Evolutionary conservation across 2,888 invertebrate species (phyloP).

Genomic region (Tipula helvola): DNA sequence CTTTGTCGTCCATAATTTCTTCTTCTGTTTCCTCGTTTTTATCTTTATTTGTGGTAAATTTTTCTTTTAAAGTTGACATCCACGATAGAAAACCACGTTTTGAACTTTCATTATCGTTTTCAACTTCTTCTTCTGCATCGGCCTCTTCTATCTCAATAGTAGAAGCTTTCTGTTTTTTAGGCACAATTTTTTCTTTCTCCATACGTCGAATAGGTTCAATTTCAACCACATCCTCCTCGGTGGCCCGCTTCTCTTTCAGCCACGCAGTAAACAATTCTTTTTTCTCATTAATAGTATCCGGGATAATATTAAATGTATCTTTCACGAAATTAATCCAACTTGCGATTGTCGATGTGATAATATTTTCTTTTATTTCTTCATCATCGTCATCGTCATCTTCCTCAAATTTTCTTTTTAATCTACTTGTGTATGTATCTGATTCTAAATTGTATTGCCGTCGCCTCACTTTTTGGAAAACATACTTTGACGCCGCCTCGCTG

Average conservation of each 20-base stretch:
- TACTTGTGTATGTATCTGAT: slow-evolving; percentile 18
- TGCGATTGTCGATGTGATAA: slow-evolving; percentile 19
- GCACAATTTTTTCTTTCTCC: neutral
- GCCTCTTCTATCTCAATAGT: neutral
- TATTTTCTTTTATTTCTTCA: slow-evolving; percentile 19
- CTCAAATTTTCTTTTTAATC: slow-evolving; percentile 22
- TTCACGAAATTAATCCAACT: slow-evolving; percentile 16
- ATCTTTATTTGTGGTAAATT: neutral
- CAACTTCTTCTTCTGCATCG: neutral
- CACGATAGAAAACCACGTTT: neutral
- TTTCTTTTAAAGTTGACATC: neutral
- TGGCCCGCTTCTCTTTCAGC: slow-evolving; percentile 20
- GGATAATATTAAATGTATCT: slow-evolving; percentile 14
- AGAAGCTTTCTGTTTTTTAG: neutral
- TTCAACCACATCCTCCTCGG: slow-evolving; percentile 17
- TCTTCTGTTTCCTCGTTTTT: neutral
- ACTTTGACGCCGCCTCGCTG: slow-evolving; percentile 18
- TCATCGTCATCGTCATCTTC: slow-evolving; percentile 13
- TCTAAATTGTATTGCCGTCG: slow-evolving; percentile 6
- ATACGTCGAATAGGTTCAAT: neutral
- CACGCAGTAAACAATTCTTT: slow-evolving; percentile 4
- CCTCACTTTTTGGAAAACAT: slow-evolving; percentile 14
- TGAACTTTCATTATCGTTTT: neutral
- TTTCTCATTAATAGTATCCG: slow-evolving; percentile 16
- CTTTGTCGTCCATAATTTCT: neutral